Base-by-base conservation (phyloP, 1,140 invertebrate species). In the Drosophila truncata region DNA sequence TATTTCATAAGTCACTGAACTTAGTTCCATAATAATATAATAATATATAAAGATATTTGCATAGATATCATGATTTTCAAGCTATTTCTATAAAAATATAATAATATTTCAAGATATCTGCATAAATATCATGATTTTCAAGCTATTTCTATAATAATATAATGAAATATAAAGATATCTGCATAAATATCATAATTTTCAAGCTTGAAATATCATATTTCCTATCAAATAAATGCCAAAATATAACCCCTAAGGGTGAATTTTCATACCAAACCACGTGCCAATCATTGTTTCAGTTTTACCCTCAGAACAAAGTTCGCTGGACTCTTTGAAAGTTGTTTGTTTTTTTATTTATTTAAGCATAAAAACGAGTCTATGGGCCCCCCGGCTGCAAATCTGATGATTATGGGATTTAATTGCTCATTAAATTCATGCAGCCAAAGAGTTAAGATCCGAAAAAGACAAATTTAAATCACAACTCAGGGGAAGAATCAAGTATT, bases 331-430 rank as follows among this genome's bases (percentile, higher is more conserved):
- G 66, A 69, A 66, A 69, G 62, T 67, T 67, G 62, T 67, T 67
- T 37, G 31, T 35, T 67, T 47, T 67, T 47, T 54, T 23, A 16
- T 27, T 23, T 35, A 23, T 25, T 13, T 2, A 16, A 67, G 18
- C 65, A 69, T 69, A 65, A 75, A 62, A 75, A 62, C 59, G 33
- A 25, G 50, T 61, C 35, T 52, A 11, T 8, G 20, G 52, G 64
- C 54, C 55, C 63, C 42, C 50, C 18, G 62, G 55, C 37, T 41
- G 61, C 33, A 37, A 76, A 65, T 37, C 47, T 29, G 63, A 67
- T 23, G 62, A 54, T 42, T 73, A 35, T 77, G 71, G 25, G 33
- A 61, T 41, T 82, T 77, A 82, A 87, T 83, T 80, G 76, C 66
- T 69, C 70, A 67, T 76, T 83, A 77, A 86, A 78, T 69, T 52